Evolutionary conservation across 2,113 vertebrate genomes (phyloP).

Genomic region (Nestor notabilis): DNA sequence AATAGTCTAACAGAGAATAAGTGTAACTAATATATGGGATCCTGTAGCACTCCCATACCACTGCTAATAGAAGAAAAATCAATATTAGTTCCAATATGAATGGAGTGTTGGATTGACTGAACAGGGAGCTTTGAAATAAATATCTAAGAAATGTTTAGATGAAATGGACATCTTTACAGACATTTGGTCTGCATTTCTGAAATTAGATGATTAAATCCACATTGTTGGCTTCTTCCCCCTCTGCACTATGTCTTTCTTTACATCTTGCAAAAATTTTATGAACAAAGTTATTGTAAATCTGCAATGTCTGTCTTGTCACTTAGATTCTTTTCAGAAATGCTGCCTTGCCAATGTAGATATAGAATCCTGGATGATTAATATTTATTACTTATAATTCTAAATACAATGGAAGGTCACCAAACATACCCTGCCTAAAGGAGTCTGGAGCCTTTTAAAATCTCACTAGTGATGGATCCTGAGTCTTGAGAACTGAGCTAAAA

Average conservation of each 20-base stretch:
- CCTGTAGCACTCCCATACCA: background rate
- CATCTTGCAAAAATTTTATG: constrained; percentile 71
- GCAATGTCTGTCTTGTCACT: constrained; percentile 67
- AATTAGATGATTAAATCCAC: constrained; percentile 72
- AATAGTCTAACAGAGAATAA: background rate
- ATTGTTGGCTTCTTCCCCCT: constrained; percentile 70
- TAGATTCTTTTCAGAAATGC: constrained; percentile 59
- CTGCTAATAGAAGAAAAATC: constrained; percentile 52
- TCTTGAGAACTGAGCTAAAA: constrained; percentile 4
- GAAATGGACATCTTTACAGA: constrained; percentile 73
- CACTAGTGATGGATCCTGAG: constrained; percentile 2
- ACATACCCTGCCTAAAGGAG: background rate
- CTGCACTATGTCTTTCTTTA: constrained; percentile 71
- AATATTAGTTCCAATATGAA: constrained; percentile 49
- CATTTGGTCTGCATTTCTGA: constrained; percentile 77
- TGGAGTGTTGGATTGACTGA: constrained; percentile 56
- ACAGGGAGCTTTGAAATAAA: constrained; percentile 71
- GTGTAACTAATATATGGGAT: background rate
- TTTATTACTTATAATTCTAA: constrained; percentile 50
- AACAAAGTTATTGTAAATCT: constrained; percentile 73
- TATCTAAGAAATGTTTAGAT: constrained; percentile 74
- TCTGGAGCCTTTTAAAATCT: constrained; percentile 46
- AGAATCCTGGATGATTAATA: constrained; percentile 46
- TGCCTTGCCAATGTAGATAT: constrained; percentile 44
- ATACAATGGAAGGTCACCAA: constrained; percentile 55